Base-by-base conservation (phyloP, 2,888 invertebrate genomes). In the Sclerodermus sp. region DNA sequence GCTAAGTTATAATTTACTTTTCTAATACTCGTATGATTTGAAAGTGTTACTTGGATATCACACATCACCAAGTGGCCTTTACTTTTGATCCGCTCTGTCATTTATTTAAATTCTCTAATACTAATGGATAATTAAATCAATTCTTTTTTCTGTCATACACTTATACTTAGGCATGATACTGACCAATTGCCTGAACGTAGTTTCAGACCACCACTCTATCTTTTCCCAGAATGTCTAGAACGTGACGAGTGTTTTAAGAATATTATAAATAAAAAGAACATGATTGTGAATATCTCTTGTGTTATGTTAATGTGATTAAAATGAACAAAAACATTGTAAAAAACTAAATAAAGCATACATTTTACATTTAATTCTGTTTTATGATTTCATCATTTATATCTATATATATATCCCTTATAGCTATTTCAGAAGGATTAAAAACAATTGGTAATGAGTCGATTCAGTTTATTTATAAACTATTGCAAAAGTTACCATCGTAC, bases 251-350 rank as follows among this genome's bases (percentile, higher is more conserved):
- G 73, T 74, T 74, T 73, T 82, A 83, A 82, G 82, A 80, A 82
- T 79, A 81, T 81, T 81, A 82, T 82, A 82, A 82, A 83, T 81
- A 82, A 83, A 82, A 81, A 80, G 81, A 83, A 82, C 82, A 82
- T 83, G 81, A 84, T 82, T 84, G 84, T 84, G 83, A 84, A 84
- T 83, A 83, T 83, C 83, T 83, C 83, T 84, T 84, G 83, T 83
- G 82, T 77, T 77, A 81, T 80, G 81, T 82, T 84, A 81, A 76
- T 75, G 84, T 84, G 82, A 84, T 84, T 83, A 83, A 61, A 59
- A 81, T 82, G 81, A 82, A 82, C 82, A 82, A 68, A 66, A 81
- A 83, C 82, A 84, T 68, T 84, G 84, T 84, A 83, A 82, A 82
- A 81, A 77, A 76, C 66, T 73, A 80, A 84, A 84, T 84, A 76